A percentile compares a stretch with the other conserved stretches of the same genome.
Evolutionary conservation across 2,888 invertebrate genomes (phyloP).

Genomic region (Empis livida): DNA sequence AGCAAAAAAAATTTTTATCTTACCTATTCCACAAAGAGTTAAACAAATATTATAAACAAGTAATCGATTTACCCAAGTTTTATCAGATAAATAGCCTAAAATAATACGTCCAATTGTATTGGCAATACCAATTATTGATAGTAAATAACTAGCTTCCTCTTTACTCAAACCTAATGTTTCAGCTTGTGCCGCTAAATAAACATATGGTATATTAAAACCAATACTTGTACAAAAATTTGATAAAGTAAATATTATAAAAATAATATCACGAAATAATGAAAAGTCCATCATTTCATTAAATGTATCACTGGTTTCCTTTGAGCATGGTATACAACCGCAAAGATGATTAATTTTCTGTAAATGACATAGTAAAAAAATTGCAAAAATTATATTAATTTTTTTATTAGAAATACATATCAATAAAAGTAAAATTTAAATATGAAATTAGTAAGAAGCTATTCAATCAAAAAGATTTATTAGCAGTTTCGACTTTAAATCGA

Average conservation of each 20-base stretch:
- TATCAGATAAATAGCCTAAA: constrained; percentile 77
- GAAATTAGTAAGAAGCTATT: no score
- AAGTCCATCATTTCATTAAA: constrained; percentile 75
- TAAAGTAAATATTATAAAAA: constrained; percentile 79
- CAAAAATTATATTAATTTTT: background rate
- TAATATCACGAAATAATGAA: constrained; percentile 64
- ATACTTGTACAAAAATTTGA: constrained; percentile 84
- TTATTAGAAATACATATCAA: no score
- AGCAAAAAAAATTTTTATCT: constrained; percentile 27
- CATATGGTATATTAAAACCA: constrained; percentile 88
- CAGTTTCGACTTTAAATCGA: no score
- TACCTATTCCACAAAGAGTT: constrained; percentile 75
- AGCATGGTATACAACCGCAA: constrained; percentile 50
- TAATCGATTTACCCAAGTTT: constrained; percentile 82
- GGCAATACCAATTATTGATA: constrained; percentile 72
- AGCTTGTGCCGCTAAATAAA: constrained; percentile 69
- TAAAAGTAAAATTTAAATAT: no score
- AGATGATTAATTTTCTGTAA: background rate
- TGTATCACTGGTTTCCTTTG: constrained; percentile 56
- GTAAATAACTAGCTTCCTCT: constrained; percentile 51
- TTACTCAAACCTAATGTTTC: constrained; percentile 43
- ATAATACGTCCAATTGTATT: constrained; percentile 83
- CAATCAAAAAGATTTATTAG: no score
- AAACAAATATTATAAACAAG: constrained; percentile 81
- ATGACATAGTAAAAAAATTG: no score